Base-by-base conservation (phyloP, 2,888 invertebrate species). In the Agriopis marginaria region DNA sequence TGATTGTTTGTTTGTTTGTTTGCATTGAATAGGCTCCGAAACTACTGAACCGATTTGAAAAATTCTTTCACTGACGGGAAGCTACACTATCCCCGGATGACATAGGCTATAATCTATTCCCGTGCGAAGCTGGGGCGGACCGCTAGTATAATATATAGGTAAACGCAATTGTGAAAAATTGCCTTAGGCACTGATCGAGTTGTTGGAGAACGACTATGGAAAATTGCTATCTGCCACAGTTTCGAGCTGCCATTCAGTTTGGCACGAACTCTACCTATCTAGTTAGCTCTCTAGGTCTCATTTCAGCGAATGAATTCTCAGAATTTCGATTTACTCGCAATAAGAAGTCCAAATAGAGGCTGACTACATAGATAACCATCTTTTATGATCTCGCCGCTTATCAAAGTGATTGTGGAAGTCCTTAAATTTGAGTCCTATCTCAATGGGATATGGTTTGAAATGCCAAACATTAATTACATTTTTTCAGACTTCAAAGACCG, bases 341-440 rank as follows among this genome's bases (percentile, higher is more conserved):
- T 61, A 61, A 61, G 61, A 50, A 61, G 61, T 61, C 50, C 61
- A 61, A 61, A 61, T 61, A 61, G 39, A 61, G 61, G 51, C 61
- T 61, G 51, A 42, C 61, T 51, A 61, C 50, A 51, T 61, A 51
- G 61, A 61, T 61, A 61, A 51, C 51, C 11, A 61, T 61, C 61
- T 61, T 50, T 17, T 61, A 61, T 51, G 42, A 61, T 51, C 17
- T 17, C 14, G 49, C 50, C 40, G 50, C 51, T 61, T 61, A 61
- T 50, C 61, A 61, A 51, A 17, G 3, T 14, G 2, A 60, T 4
- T 32, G 7, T n/a, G 23, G 11, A 8, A n/a, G 5, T 40, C 9
- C n/a, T 9, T 8, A 3, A 55, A 42, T 7, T 51, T 51, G 1
- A 61, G 3, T 42, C 51, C 12, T 51, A 61, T 42, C 5, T 12